phyloP scores from a whole-genome alignment of 1,140 invertebrate genomes.

The Solenopsis invicta region DNA sequence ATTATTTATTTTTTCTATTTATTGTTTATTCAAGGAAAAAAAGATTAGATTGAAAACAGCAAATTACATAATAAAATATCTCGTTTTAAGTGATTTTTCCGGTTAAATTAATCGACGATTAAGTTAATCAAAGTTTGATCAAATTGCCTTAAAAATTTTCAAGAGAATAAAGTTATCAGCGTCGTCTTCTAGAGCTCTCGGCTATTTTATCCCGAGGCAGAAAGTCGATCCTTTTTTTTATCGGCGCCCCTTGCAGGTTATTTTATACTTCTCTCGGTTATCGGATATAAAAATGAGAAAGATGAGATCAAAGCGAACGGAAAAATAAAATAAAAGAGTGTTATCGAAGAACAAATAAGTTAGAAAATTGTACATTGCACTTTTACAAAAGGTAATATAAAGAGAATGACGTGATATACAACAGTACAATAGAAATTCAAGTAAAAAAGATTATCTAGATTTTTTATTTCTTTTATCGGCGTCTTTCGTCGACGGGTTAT shows the following conservation, averaged over 20 bases:
- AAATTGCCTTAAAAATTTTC: neutral
- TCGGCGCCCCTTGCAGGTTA: constrained; percentile 47
- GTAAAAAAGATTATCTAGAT: too few species aligned
- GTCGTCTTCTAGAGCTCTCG: neutral
- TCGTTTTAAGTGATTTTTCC: neutral
- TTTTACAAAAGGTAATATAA: too few species aligned
- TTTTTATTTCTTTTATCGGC: constrained; percentile 23
- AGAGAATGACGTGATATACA: too few species aligned
- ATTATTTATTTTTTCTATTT: neutral
- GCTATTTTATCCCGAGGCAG: constrained; percentile 57
- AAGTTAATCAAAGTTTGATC: neutral
- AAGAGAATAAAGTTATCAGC: neutral
- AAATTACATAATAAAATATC: neutral
- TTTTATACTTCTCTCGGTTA: constrained; percentile 70
- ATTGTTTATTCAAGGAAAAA: neutral
- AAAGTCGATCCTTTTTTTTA: constrained; percentile 64
- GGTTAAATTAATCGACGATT: neutral
- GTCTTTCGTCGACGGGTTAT: constrained; percentile 41
- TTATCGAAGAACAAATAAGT: neutral
- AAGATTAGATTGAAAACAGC: neutral
- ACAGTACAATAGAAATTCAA: too few species aligned
- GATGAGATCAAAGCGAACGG: constrained; percentile 51
- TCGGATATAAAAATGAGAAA: constrained; percentile 70
- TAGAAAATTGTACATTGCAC: too few species aligned
- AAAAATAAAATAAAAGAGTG: neutral